Conservation (phyloP, 2,113 vertebrate genomes). For the Campylorhamphus procurvoides region DNA sequence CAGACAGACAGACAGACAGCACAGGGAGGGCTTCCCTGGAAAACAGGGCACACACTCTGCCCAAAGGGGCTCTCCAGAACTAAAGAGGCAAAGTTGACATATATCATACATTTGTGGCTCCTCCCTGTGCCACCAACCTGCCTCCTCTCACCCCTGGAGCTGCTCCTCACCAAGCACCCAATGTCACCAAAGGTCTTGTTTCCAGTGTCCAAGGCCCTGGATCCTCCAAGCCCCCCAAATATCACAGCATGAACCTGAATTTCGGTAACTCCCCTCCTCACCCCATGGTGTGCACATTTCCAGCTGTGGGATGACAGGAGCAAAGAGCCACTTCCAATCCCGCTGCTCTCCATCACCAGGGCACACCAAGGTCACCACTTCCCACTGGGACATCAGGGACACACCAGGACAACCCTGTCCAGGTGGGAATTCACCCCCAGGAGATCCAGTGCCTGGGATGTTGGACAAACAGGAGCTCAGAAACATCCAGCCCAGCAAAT, state of each 20-base stretch:
- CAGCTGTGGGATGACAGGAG: fast-evolving
- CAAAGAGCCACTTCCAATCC: neutral
- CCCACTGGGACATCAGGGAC: neutral
- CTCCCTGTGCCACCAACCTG: neutral
- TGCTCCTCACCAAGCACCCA: neutral
- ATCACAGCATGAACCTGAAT: neutral
- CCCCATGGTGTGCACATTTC: neutral
- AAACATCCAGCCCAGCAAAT: neutral
- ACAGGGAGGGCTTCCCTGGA: neutral
- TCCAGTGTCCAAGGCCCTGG: neutral
- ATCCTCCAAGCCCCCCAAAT: neutral
- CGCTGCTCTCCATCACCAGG: neutral
- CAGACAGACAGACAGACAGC: neutral
- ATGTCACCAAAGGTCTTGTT: fast-evolving
- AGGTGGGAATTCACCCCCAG: neutral
- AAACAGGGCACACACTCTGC: neutral
- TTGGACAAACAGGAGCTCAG: neutral
- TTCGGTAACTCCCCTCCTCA: neutral
- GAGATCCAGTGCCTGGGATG: neutral
- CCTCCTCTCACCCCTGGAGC: neutral
- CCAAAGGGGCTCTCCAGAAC: neutral
- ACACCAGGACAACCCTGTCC: neutral
- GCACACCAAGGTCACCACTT: fast-evolving
- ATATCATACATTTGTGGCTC: fast-evolving
- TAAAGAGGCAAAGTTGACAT: neutral